phyloP scores from a whole-genome alignment of 2,113 vertebrate species.

The Kobus ellipsiprymnus region DNA sequence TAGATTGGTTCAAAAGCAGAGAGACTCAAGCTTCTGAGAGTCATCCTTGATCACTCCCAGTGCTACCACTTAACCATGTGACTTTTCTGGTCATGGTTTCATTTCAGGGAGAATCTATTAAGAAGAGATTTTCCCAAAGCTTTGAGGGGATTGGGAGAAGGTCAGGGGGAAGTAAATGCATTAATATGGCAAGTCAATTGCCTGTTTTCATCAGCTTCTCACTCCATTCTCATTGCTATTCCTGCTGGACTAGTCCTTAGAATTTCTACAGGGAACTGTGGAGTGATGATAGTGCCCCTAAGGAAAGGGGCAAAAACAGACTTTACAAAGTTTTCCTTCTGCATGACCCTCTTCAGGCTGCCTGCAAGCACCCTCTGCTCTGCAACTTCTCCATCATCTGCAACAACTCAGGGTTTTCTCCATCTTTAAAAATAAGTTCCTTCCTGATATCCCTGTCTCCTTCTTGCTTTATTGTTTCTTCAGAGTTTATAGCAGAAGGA shows the following conservation, averaged over 20 bases:
- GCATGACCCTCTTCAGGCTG: neutral
- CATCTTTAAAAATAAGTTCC: neutral
- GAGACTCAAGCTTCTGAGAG: neutral
- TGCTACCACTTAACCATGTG: neutral
- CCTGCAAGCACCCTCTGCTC: neutral
- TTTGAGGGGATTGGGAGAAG: neutral
- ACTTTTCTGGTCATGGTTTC: neutral
- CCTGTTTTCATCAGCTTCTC: neutral
- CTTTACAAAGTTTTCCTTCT: neutral
- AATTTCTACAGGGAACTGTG: neutral
- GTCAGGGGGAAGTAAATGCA: neutral
- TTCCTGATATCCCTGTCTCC: neutral
- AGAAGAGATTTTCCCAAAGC: neutral
- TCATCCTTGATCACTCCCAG: accelerated
- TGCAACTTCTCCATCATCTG: neutral
- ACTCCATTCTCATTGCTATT: neutral
- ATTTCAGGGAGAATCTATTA: neutral
- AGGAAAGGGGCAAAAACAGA: neutral
- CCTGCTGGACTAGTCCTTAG: neutral
- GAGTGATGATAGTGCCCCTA: neutral
- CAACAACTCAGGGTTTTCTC: neutral
- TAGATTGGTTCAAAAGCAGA: neutral
- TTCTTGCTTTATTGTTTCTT: neutral
- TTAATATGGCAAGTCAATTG: too few relatives aligned
- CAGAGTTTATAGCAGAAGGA: neutral